These are phyloP conservation scores for Bibio marci DNA, from an alignment of 2,888 invertebrate genomes.

Conservation along the genomic window DNA sequence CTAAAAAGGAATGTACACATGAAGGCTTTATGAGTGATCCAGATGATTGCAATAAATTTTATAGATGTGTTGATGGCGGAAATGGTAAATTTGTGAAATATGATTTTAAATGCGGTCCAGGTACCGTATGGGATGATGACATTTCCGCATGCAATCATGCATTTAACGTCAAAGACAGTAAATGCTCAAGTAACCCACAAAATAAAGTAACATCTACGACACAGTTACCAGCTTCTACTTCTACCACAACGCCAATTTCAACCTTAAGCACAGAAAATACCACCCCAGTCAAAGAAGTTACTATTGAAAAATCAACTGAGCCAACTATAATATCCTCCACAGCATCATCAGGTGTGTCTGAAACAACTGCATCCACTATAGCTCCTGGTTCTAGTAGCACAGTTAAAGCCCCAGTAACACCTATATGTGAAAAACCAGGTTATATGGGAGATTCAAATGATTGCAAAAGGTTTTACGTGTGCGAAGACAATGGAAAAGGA, in stretches of 20 bases:
- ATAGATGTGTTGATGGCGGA: conserved; percentile 33
- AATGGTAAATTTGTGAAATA: conserved; percentile 30
- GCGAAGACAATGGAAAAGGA: conserved; percentile 29
- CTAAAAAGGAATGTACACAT: conserved; percentile 16
- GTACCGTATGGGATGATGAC: conserved; percentile 39
- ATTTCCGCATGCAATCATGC: conserved; percentile 33
- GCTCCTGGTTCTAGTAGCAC: neutral
- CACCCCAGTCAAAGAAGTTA: neutral
- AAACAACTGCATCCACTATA: neutral
- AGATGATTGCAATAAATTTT: conserved; percentile 38
- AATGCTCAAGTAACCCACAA: conserved; percentile 11
- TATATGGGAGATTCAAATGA: conserved; percentile 30
- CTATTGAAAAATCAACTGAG: neutral
- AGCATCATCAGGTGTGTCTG: neutral
- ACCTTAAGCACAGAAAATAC: no score
- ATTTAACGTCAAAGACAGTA: conserved; percentile 18
- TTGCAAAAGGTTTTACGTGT: conserved; percentile 40
- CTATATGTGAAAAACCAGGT: conserved; percentile 27
- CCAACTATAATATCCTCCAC: neutral
- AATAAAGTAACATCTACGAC: conserved; percentile 5
- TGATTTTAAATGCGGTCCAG: conserved; percentile 36
- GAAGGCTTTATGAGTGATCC: conserved; percentile 29
- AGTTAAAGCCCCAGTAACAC: conserved; percentile 1
- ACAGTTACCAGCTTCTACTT: neutral
- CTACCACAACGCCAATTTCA: neutral